Base-by-base conservation (phyloP, 35 echinoderm and acorn worm species). In the Lytechinus variegatus region DNA sequence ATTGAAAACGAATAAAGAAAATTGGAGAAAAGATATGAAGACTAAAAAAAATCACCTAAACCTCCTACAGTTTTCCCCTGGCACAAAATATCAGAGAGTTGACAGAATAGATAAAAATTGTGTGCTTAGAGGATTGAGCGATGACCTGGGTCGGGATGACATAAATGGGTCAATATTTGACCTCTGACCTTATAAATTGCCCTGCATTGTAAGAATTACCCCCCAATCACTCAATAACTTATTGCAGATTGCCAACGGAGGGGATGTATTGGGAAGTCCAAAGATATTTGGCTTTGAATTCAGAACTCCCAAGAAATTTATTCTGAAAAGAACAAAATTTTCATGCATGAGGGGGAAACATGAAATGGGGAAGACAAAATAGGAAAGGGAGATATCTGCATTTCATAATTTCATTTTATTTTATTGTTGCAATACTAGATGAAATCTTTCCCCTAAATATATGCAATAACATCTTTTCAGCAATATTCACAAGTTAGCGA, bases 161-260 rank as follows among this genome's bases (percentile, higher is more conserved):
- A 79, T 79, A 79, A 79, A 79, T 79, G 66, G 66, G 66, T 79
- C 66, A 79, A 79, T 79, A 79, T 79, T 79, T 79, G 16, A 79
- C 12, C 66, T 79, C 21, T 79, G 66, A 79, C 16, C 66, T 79
- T n/a, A 0, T 24, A 79, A 79, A 79, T 79, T 79, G 19, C 66
- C 33, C 66, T 7, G 66, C 66, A 79, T 79, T 79, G 66, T 79
- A 79, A 79, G 66, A n/a, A 79, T 79, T 79, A 79, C 66, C 66
- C 16, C 16, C 66, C 33, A 44, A 79, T 79, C 66, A 79, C 66
- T 79, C 66, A 79, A 19, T 79, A 79, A 79, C 66, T 79, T 24
- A 79, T 16, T 79, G 66, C 66, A 79, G 66, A 79, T 79, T 79
- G 66, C 66, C 66, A 79, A 79, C 66, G 66, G 66, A 79, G 66